Base-by-base conservation (phyloP, 2,888 invertebrate species). In the Thereva unica region DNA sequence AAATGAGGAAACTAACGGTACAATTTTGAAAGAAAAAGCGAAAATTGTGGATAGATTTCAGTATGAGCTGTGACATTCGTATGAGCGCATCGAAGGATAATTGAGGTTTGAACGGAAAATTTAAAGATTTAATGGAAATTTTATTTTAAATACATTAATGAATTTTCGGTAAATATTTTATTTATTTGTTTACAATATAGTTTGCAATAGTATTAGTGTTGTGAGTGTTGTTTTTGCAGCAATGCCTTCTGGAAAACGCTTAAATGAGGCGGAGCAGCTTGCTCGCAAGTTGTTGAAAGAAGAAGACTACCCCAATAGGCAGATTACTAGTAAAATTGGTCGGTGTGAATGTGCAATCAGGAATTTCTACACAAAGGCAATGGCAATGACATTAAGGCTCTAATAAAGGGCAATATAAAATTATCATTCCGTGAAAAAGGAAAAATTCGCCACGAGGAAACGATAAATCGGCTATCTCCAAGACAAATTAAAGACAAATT, bases 171-270 rank as follows among this genome's bases (percentile, higher is more conserved):
- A 44, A 44, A 44, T 8, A 3, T n/a, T n/a, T n/a, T n/a, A n/a
- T n/a, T n/a, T n/a, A n/a, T 44, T 44, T 44, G n/a, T 44, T 1
- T n/a, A 44, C n/a, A 44, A 44, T 44, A 44, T 44, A 52, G 4
- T 52, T 52, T 52, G 52, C 52, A 52, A 52, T 52, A 52, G 5
- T 52, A 52, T 9, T 52, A 52, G 10, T 52, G 8, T 52, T 52
- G 8, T 52, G 52, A 52, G 34, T 52, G 52, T 23, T 52, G 23
- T 52, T 52, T 52, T 5, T 52, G 23, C 23, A 52, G 52, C 52
- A 52, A 52, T 23, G 12, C 52, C 52, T 52, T 52, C 52, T 52
- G 52, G 52, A 3, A 52, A 52, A 34, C 52, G 52, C 23, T 23
- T 23, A 23, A 23, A 23, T 23, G 23, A 23, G 23, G 23, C 23